phyloP scores from a whole-genome alignment of 1,140 invertebrate species.

The Ceratina calcarata region DNA sequence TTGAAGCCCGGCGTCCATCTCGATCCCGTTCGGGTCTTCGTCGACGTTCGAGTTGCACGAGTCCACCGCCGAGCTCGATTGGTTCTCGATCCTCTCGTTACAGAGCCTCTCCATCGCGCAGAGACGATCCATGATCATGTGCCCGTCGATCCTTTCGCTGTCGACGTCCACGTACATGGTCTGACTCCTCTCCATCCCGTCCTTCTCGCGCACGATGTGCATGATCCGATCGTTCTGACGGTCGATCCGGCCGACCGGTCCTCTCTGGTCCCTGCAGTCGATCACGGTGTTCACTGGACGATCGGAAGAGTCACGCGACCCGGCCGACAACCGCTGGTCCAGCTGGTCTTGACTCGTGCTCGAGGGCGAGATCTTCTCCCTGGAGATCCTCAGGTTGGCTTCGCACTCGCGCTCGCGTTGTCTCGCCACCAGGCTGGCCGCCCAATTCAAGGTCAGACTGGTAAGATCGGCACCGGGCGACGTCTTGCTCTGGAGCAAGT shows the following conservation, averaged over 20 bases:
- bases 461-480: conserved; percentile 72
- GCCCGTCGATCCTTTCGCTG: conserved; percentile 60
- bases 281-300: conserved; percentile 25
- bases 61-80: conserved; percentile 73
- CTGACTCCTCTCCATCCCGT: conserved; percentile 48
- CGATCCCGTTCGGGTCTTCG: conserved; percentile 68
- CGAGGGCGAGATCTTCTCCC: conserved; percentile 41
- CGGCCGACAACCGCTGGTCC: conserved; percentile 44
- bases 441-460: conserved; percentile 77
- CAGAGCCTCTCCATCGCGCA: conserved; percentile 75
- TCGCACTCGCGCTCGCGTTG: conserved; percentile 75
- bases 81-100: conserved; percentile 75
- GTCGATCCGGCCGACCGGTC: conserved; percentile 22
- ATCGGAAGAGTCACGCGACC: conserved; percentile 27
- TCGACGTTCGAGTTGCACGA: conserved; percentile 75
- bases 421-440: conserved; percentile 74
- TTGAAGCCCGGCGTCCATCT: conserved; percentile 67
- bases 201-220: conserved; percentile 56
- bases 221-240: conserved; percentile 51
- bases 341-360: conserved; percentile 37
- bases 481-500: conserved; percentile 79
- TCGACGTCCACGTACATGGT: conserved; percentile 62
- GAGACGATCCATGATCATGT: conserved; percentile 69
- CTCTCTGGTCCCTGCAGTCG: conserved; percentile 57
- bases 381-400: conserved; percentile 44